Evolutionary conservation across 2,113 vertebrate genomes (phyloP).

Genomic region (Glaucomys volans): DNA sequence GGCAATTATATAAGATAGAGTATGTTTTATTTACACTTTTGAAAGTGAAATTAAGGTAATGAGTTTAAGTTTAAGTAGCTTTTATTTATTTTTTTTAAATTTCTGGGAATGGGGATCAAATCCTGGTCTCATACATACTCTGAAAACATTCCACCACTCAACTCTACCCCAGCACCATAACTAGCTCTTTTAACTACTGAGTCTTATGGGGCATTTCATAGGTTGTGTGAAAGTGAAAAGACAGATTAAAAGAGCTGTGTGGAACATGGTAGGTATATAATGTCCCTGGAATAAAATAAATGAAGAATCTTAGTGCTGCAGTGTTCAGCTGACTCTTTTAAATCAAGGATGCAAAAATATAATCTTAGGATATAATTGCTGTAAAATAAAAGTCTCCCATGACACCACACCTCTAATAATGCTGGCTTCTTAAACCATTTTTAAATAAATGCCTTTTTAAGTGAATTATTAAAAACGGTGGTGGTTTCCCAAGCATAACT

Average conservation of each 20-base stretch:
- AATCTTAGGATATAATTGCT: too few species aligned
- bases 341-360: background rate
- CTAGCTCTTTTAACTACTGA: background rate
- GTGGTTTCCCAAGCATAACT: background rate
- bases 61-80: background rate
- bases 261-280: too few species aligned
- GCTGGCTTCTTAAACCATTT: background rate
- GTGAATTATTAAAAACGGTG: background rate
- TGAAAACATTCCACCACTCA: background rate
- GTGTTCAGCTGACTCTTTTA: background rate
- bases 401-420: too few species aligned
- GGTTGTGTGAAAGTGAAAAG: rapidly evolving
- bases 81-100: background rate
- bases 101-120: background rate
- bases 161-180: background rate
- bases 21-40: background rate
- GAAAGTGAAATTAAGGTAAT: background rate
- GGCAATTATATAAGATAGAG: background rate
- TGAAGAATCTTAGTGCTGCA: background rate
- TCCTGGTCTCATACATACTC: background rate
- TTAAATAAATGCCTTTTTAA: background rate
- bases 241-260: background rate
- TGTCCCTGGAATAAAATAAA: background rate
- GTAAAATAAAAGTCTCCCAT: background rate
- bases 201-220: rapidly evolving